These are phyloP conservation scores for Drosophila eohydei DNA, from an alignment of 2,888 invertebrate species.

Conservation along the genomic window DNA sequence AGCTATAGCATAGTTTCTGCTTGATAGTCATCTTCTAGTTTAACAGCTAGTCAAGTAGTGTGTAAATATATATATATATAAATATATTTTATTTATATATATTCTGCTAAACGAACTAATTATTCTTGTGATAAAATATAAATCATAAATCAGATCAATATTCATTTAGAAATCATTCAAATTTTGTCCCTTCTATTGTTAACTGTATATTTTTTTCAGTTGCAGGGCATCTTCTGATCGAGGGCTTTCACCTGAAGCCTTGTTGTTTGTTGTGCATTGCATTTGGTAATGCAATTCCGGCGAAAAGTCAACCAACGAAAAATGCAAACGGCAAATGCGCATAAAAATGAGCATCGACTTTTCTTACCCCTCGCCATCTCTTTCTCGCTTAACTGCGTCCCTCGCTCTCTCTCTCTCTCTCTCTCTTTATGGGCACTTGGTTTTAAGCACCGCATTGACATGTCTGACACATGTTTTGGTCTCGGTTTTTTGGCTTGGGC, in stretches of 20 bases:
- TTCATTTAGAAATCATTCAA: background rate
- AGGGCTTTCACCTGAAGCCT: background rate
- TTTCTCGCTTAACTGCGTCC: background rate
- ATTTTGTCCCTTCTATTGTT: background rate
- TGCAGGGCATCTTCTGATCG: slow-evolving; percentile 11
- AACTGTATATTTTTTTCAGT: background rate
- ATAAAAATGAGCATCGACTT: slow-evolving; percentile 51
- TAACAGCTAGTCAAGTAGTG: background rate
- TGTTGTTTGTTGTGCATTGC: slow-evolving; percentile 12
- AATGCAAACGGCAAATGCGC: slow-evolving; percentile 49
- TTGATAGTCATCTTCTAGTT: background rate
- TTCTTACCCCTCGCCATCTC: slow-evolving; percentile 10
- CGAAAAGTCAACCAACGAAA: slow-evolving; percentile 35
- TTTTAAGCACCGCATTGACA: slow-evolving; percentile 63
- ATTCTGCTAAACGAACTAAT: background rate
- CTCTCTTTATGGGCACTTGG: slow-evolving; percentile 27
- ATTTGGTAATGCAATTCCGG: slow-evolving; percentile 41
- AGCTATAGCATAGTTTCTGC: background rate
- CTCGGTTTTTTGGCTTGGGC: slow-evolving; percentile 53
- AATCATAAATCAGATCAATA: background rate
- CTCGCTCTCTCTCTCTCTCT: background rate
- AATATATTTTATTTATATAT: background rate
- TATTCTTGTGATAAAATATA: background rate
- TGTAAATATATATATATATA: background rate
- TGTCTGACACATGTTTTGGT: slow-evolving; percentile 76